Conservation (phyloP, 1,140 invertebrate species). For the Saccostrea cuccullata region DNA sequence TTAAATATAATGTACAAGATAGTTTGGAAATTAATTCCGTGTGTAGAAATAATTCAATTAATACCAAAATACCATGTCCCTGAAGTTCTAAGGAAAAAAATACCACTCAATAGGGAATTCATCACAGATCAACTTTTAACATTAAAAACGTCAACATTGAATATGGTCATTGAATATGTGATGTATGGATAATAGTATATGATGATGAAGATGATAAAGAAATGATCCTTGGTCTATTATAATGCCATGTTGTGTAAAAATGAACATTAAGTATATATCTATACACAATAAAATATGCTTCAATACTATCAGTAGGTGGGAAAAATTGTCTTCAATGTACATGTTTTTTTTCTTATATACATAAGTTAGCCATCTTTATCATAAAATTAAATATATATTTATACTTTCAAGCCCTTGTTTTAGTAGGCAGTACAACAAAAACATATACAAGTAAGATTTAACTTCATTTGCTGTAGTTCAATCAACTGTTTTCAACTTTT, state of each 20-base stretch:
- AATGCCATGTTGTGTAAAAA: constrained; percentile 23
- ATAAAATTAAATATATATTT: background rate
- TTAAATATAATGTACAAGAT: background rate
- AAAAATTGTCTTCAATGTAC: background rate
- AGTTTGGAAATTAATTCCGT: background rate
- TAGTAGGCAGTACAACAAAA: background rate
- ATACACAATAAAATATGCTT: background rate
- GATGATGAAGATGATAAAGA: background rate
- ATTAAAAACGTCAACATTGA: constrained; percentile 24
- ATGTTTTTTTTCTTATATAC: background rate
- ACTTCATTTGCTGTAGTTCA: constrained; percentile 14
- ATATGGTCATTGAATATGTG: background rate
- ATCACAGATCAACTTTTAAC: constrained; percentile 27
- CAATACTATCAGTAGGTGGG: constrained; percentile 28
- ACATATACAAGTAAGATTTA: background rate
- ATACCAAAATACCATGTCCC: constrained; percentile 33
- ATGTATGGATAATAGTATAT: background rate
- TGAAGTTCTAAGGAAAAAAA: background rate
- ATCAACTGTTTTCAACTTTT: background rate
- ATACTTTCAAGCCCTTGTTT: constrained; percentile 9
- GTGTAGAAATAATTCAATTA: constrained; percentile 16
- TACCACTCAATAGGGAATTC: background rate
- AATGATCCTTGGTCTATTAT: constrained; percentile 31
- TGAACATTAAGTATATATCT: constrained; percentile 30
- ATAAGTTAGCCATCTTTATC: background rate